Conservation (phyloP, 92 coral and sea anemone species). For the Phenganax marumi region DNA sequence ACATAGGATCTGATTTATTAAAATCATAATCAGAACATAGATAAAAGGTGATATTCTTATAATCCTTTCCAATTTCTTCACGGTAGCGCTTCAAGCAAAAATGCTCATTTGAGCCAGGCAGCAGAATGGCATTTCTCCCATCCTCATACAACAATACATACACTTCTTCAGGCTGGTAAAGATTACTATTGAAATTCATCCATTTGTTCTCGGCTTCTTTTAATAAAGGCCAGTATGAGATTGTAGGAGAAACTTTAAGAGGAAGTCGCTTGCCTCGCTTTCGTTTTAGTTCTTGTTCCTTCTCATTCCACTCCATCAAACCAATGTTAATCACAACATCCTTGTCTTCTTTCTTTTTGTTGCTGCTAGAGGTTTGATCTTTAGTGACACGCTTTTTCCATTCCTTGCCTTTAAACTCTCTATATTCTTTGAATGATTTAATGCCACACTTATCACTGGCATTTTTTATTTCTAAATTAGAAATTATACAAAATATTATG, state of each 20-base stretch:
- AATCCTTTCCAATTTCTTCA: conserved; percentile 55
- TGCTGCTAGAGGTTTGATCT: conserved; percentile 3
- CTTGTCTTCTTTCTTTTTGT: conserved; percentile 26
- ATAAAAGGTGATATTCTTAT: conserved; percentile 59
- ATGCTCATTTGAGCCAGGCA: conserved; percentile 57
- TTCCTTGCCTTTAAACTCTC: conserved; percentile 43
- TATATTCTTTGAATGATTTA: neutral
- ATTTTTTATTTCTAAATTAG: neutral
- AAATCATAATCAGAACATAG: conserved; percentile 52
- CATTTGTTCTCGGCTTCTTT: conserved; percentile 57
- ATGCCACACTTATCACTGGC: neutral
- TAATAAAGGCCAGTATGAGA: conserved; percentile 15
- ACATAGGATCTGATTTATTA: conserved; percentile 43
- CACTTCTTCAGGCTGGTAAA: conserved; percentile 45
- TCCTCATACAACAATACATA: conserved; percentile 65
- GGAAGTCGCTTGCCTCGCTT: conserved; percentile 59
- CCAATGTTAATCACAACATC: conserved; percentile 54
- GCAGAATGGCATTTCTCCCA: conserved; percentile 47
- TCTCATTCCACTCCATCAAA: conserved; percentile 58
- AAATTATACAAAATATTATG: neutral
- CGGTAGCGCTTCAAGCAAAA: conserved; percentile 52
- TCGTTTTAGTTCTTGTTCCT: conserved; percentile 48
- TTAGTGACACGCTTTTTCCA: conserved; percentile 57
- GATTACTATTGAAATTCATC: conserved; percentile 56
- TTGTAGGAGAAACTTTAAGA: conserved; percentile 47